Base-by-base conservation (phyloP, 1,140 invertebrate species). In the Bombus balteatus region DNA sequence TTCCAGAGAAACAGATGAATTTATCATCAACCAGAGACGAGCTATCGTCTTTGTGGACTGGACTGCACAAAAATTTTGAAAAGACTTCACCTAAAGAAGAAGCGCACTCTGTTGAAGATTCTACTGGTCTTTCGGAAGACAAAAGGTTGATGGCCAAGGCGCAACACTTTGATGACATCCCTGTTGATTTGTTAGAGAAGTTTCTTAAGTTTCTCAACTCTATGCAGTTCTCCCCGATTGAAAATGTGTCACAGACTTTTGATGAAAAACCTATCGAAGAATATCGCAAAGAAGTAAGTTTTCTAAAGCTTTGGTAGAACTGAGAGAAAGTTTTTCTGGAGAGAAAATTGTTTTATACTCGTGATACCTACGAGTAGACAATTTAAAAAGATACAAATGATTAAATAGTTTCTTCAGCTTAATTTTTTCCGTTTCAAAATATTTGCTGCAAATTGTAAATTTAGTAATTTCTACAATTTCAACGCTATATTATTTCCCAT, bases 191-290 rank as follows among this genome's bases (percentile, higher is more conserved):
- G 2, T 13, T 84, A 15, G 82, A 84, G 9, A 57, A 41, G 25
- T 79, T 84, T 22, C 8, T 84, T 1, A 57, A 41, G 25, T 79
- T 84, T 22, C 2, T 84, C 1, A 79, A 78, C 1, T 70, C 75
- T 28, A 34, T 59, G n/a, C 13, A 57, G 3, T 18, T 34, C 12
- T 34, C n/a, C 0, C 15, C 59, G 28, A 66, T 66, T 22, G 72
- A 76, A 53, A 53, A 47, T 32, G 15, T 53, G 13, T 32, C 62
- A 37, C 53, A 43, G 8, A 47, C 15, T 41, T 41, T 43, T 22
- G 37, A 77, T 34, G 47, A 78, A 2, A 57, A 34, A 57, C 3
- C 22, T 32, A 15, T 75, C 12, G 25, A 76, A 39, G 25, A 28
- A 43, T 28, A 68, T 43, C n/a, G 15, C 9, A 1, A 74, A 34